Evolutionary conservation across 2,888 invertebrate species (phyloP).

Genomic region (Thumatha senex): DNA sequence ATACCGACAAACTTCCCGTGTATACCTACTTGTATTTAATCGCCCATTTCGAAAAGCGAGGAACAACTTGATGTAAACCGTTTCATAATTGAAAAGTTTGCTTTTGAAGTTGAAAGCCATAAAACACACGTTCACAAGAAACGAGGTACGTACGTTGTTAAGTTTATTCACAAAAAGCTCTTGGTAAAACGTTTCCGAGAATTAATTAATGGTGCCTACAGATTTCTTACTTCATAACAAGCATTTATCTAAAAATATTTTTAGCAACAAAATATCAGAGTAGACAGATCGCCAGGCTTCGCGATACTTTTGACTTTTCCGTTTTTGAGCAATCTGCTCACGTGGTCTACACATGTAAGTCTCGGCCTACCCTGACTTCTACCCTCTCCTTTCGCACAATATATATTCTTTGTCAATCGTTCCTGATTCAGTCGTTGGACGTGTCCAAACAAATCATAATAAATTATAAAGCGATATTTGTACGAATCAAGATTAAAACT

Average conservation of each 20-base stretch:
- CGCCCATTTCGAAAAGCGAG: constrained; percentile 2
- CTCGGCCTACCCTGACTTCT: too few species aligned
- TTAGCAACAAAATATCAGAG: too few species aligned
- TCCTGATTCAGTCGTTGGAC: too few species aligned
- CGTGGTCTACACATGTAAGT: too few species aligned
- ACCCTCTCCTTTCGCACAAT: too few species aligned
- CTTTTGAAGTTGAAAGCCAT: constrained; percentile 26
- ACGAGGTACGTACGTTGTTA: constrained; percentile 23
- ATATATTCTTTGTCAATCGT: too few species aligned
- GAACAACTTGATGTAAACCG: constrained; percentile 10
- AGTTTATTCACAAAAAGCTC: constrained; percentile 20
- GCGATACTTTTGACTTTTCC: too few species aligned
- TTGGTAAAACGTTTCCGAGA: constrained; percentile 28
- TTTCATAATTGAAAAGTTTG: constrained; percentile 29
- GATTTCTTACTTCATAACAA: neutral
- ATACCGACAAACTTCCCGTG: neutral
- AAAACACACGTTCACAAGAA: constrained; percentile 28
- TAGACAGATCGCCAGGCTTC: too few species aligned
- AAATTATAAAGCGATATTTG: too few species aligned
- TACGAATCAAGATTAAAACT: too few species aligned
- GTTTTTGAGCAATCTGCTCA: too few species aligned
- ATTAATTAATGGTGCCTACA: constrained; percentile 28
- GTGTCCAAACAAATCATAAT: too few species aligned
- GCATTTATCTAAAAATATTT: neutral
- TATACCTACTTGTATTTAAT: neutral